Evolutionary conservation across 2,888 invertebrate species (phyloP).

Genomic region (Odontomyia ornata): DNA sequence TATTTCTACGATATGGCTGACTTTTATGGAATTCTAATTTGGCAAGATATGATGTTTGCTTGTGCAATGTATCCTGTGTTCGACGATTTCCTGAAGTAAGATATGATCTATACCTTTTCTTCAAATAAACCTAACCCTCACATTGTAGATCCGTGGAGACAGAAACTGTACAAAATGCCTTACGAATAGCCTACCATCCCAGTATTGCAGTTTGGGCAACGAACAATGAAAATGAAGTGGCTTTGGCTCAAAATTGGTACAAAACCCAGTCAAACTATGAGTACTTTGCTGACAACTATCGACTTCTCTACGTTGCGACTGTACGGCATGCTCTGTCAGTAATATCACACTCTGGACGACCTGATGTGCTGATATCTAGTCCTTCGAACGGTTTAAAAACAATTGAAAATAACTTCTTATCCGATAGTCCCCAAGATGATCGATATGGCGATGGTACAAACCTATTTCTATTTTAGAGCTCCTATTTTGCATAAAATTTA

Average conservation of each 20-base stretch:
- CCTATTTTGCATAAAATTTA: neutral
- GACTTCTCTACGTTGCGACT: conserved; percentile 82
- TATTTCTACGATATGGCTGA: conserved; percentile 89
- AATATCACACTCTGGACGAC: conserved; percentile 57
- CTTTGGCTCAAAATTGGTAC: conserved; percentile 85
- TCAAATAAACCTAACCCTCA: neutral
- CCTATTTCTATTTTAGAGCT: too few species aligned
- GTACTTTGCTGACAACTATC: conserved; percentile 78
- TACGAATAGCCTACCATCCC: conserved; percentile 84
- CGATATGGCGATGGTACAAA: conserved; percentile 90
- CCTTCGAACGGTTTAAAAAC: conserved; percentile 87
- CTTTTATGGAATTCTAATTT: conserved; percentile 88
- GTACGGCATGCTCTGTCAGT: conserved; percentile 69
- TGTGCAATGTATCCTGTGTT: conserved; percentile 92
- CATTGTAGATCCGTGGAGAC: conserved; percentile 69
- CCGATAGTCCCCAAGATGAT: conserved; percentile 78
- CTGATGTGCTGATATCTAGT: conserved; percentile 78
- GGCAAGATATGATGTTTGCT: conserved; percentile 99
- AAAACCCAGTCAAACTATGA: conserved; percentile 66
- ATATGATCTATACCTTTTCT: neutral
- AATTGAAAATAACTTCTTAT: conserved; percentile 79
- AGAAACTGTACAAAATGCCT: conserved; percentile 85
- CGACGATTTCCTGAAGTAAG: conserved; percentile 72
- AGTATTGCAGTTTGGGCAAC: conserved; percentile 92
- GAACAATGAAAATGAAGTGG: conserved; percentile 97